These are phyloP conservation scores for Psix sp. DNA, from an alignment of 1,140 invertebrate species.

Conservation along the genomic window DNA sequence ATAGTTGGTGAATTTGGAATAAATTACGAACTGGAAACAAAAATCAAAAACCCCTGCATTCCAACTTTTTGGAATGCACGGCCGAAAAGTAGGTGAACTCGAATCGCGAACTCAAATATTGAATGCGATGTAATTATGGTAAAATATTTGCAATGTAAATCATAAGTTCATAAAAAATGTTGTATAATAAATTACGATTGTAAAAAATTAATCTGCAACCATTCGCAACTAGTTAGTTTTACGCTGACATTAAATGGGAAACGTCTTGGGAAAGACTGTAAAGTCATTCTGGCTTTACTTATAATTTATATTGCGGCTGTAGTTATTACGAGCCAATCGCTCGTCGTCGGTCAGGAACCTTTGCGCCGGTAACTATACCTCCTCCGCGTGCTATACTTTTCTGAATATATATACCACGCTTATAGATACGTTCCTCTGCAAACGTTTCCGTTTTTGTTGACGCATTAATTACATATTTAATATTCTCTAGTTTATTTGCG, in stretches of 20 bases:
- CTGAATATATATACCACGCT: conserved; percentile 44
- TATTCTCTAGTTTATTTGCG: conserved; percentile 45
- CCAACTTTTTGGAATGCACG: too few relatives aligned
- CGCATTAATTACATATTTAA: conserved; percentile 54
- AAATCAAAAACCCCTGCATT: not conserved
- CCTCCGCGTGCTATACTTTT: conserved; percentile 43
- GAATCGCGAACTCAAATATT: too few relatives aligned
- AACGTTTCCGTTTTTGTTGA: conserved; percentile 51
- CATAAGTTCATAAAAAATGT: not conserved
- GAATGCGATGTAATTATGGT: too few relatives aligned
- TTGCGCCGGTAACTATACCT: conserved; percentile 48
- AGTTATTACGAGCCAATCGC: conserved; percentile 46
- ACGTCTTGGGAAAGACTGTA: conserved; percentile 44
- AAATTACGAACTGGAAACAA: not conserved
- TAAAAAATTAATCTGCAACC: conserved; percentile 15
- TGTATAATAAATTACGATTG: not conserved
- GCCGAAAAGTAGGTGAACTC: too few relatives aligned
- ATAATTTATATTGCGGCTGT: conserved; percentile 49
- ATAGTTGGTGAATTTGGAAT: conserved; percentile 16
- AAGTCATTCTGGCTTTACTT: conserved; percentile 42
- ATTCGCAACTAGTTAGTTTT: conserved; percentile 32
- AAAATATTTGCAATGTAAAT: too few relatives aligned
- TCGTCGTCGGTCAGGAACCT: conserved; percentile 53
- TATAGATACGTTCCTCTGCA: conserved; percentile 42
- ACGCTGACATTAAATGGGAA: conserved; percentile 38